Percentiles rank a stretch among this genome's conserved stretches.
Evolutionary conservation across 2,113 vertebrate genomes (phyloP).

Genomic region (Accipiter virgatus): DNA sequence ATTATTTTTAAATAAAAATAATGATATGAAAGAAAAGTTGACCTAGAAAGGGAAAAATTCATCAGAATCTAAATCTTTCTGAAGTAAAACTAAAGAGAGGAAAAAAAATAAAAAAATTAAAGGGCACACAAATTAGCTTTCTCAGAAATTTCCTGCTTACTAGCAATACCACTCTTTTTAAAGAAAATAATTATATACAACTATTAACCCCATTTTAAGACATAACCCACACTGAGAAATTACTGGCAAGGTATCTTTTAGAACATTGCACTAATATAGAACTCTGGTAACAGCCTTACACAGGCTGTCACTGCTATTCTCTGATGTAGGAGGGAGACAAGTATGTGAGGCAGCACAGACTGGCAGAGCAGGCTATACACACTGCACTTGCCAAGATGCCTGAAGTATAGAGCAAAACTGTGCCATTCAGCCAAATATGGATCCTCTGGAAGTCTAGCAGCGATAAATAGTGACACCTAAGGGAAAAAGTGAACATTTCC

Average conservation of each 20-base stretch:
- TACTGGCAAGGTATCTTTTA: conserved; percentile 30
- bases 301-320: conserved; percentile 50
- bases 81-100: neutral
- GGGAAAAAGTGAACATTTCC: conserved; percentile 14
- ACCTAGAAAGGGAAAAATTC: neutral
- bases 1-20: neutral
- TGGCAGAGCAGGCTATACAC: conserved; percentile 46
- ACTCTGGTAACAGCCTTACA: conserved; percentile 31
- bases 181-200: conserved; percentile 1
- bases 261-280: conserved; percentile 30
- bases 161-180: neutral
- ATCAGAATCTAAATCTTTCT: neutral
- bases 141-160: neutral
- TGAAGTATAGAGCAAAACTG: conserved; percentile 3
- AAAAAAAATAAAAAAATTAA: neutral
- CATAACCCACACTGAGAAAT: conserved; percentile 4
- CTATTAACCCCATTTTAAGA: conserved; percentile 15
- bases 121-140: neutral
- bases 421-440: neutral
- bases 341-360: conserved; percentile 55
- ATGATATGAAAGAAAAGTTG: neutral
- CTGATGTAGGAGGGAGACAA: conserved; percentile 56
- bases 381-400: conserved; percentile 34
- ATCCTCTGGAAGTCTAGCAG: neutral
- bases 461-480: conserved; percentile 55